Evolutionary conservation across 2,888 invertebrate genomes (phyloP), one percentile per base, ranked within the genome.

Genomic region (Drosophila anomalipes): DNA sequence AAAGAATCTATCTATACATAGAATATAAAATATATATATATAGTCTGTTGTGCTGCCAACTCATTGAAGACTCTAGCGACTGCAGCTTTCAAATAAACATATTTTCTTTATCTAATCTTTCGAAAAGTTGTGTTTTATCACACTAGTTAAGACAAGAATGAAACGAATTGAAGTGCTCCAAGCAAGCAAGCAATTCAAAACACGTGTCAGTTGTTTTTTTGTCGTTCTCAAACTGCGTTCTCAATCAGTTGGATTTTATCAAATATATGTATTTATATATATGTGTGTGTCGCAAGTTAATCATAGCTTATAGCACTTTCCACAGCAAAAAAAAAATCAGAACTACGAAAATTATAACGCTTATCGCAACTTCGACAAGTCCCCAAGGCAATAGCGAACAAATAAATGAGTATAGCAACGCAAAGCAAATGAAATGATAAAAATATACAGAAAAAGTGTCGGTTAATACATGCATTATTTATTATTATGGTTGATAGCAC

Each of bases 201-300:
- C 63, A 49, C 61, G 69, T 73, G 73, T 37, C 73, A 81, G 70
- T 81, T 81, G 57, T 54, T 63, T 33, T 53, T 2, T 47, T 71
- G 56, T 61, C 53, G 26, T 39, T 65, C 61, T 32, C 51, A 66
- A 61, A 53, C 61, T 54, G 32, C 51, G 54, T 49, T 52, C 39
- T 47, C 32, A 66, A 66, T 51, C 69, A 66, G 49, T 74, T 64
- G 35, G 51, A 22, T 52, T 35, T 52, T 62, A 53, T 62, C 51
- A 47, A 51, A 41, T 57, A 37, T 35, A 35, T 3, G n/a, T 32
- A 39, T 19, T 19, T 39, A 9, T 7, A 44, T 22, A 3, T 22
- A 9, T 33, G 22, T 12, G 10, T 19, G 39, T 60, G 4, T 41
- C 54, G 60, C 66, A 70, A 64, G 54, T 73, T 64, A 69, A 77